Evolutionary conservation across 2,888 invertebrate species (phyloP).

Genomic region (Ellobium chinense): DNA sequence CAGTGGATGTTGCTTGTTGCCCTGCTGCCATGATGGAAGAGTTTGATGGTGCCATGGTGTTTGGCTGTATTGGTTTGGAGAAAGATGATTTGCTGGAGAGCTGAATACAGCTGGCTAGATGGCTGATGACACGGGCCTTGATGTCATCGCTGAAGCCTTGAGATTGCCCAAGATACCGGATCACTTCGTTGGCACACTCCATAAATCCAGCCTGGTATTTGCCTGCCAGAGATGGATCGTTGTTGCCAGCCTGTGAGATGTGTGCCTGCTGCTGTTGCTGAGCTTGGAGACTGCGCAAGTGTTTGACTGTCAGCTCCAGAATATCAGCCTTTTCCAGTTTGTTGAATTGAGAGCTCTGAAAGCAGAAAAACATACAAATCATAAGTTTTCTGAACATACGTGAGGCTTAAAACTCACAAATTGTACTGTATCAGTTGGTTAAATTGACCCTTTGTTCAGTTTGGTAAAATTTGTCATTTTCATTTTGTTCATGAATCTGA

Average conservation of each 20-base stretch:
- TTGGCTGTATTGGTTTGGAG: background rate
- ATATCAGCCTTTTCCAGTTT: slow-evolving; percentile 78
- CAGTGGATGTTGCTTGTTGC: background rate
- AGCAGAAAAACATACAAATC: slow-evolving; percentile 8
- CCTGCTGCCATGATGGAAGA: background rate
- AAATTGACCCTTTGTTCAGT: too few relatives aligned
- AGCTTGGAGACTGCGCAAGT: slow-evolving; percentile 69
- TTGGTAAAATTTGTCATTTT: too few relatives aligned
- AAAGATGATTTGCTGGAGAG: slow-evolving; percentile 35
- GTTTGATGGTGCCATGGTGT: background rate
- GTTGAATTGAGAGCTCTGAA: slow-evolving; percentile 76
- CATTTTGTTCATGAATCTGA: too few relatives aligned
- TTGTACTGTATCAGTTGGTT: too few relatives aligned
- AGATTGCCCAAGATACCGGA: slow-evolving; percentile 68
- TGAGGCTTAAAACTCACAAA: too few relatives aligned
- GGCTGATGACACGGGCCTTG: slow-evolving; percentile 65
- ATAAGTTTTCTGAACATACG: too few relatives aligned
- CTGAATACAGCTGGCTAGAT: slow-evolving; percentile 65
- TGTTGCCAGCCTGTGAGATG: background rate
- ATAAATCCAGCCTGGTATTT: slow-evolving; percentile 74
- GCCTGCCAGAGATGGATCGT: slow-evolving; percentile 58
- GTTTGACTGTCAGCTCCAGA: slow-evolving; percentile 77
- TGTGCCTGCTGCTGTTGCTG: slow-evolving; percentile 57
- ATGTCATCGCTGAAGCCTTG: slow-evolving; percentile 67
- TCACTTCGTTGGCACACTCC: slow-evolving; percentile 75